Conservation (phyloP, 2,113 vertebrate genomes). For the Nesogale talazaci region DNA sequence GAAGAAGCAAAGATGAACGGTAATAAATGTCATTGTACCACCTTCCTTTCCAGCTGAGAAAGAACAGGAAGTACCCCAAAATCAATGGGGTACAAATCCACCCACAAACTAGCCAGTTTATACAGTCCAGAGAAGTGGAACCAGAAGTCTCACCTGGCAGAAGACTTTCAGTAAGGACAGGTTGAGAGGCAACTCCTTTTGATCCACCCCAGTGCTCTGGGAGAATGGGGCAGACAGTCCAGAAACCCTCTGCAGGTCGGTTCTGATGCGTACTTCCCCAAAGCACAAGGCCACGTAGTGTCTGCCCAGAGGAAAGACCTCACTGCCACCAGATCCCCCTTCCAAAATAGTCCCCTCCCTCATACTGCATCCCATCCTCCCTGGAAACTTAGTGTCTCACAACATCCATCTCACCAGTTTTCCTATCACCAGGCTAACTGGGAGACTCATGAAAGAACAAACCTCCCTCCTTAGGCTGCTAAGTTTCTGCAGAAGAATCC, state of each 20-base stretch:
- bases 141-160: constrained; percentile 90
- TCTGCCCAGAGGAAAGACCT: constrained; percentile 81
- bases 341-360: background rate
- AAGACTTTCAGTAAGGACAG: constrained; percentile 90
- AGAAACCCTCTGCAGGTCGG: constrained; percentile 89
- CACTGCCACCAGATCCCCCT: background rate
- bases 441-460: constrained; percentile 9
- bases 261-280: constrained; percentile 93
- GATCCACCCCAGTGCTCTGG: constrained; percentile 51
- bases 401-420: constrained; percentile 21
- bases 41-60: background rate
- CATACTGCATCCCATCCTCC: background rate
- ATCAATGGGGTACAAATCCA: constrained; percentile 29
- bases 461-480: background rate
- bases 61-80: background rate
- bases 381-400: background rate
- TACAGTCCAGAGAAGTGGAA: background rate
- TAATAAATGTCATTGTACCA: background rate
- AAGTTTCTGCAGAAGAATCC: background rate
- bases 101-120: background rate
- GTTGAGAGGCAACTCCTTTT: constrained; percentile 84
- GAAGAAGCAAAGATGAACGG: constrained; percentile 47
- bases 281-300: constrained; percentile 95
- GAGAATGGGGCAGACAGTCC: constrained; percentile 66
- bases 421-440: background rate